Conservation (phyloP, 2,113 vertebrate genomes). For the Lathamus discolor region DNA sequence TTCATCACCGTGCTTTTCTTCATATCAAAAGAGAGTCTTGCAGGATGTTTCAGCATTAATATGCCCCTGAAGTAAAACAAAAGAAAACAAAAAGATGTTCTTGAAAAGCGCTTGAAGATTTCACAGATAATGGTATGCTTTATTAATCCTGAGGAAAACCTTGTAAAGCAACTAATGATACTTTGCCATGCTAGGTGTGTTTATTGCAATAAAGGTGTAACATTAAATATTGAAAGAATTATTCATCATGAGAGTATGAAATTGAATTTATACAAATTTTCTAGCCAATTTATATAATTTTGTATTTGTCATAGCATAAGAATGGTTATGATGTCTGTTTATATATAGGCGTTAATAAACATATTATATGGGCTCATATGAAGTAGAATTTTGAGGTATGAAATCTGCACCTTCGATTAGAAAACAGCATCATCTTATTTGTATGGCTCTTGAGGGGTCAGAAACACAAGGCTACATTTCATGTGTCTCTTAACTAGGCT, state of each 20-base stretch:
- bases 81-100: neutral
- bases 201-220: neutral
- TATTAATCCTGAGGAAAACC: neutral
- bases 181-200: neutral
- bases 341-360: neutral
- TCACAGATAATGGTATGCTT: neutral
- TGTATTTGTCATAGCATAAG: neutral
- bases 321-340: neutral
- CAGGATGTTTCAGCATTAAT: neutral
- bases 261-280: neutral
- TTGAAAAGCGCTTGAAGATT: neutral
- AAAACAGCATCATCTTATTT: neutral
- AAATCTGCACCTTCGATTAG: neutral
- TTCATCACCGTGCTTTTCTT: neutral
- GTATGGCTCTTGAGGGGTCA: neutral
- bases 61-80: neutral
- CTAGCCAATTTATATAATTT: neutral
- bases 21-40: neutral
- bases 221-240: neutral
- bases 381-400: neutral
- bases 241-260: neutral
- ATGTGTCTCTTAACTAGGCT: slow-evolving; percentile 30
- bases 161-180: neutral
- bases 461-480: slow-evolving; percentile 37
- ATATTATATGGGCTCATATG: neutral